Conservation (phyloP, 92 coral and sea anemone species). For the Anthopleura xanthogrammica region DNA sequence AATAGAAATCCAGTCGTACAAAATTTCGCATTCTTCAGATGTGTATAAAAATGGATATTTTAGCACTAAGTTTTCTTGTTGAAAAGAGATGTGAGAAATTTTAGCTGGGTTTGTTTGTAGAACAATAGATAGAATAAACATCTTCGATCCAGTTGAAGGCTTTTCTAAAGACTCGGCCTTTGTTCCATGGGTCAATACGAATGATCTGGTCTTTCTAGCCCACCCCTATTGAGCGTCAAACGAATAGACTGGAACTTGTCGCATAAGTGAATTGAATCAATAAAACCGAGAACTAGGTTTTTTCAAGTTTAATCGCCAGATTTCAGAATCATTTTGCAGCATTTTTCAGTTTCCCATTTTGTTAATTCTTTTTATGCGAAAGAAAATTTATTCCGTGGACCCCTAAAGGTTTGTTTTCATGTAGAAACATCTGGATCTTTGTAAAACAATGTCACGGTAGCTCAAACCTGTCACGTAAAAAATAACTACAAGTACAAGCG, state of each 20-base stretch:
- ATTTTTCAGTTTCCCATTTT: no score
- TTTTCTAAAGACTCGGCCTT: not conserved
- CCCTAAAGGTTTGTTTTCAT: no score
- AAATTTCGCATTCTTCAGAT: not conserved
- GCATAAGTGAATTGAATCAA: not conserved
- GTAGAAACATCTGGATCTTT: no score
- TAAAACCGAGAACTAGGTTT: not conserved
- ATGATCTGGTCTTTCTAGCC: not conserved
- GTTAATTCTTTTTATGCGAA: no score
- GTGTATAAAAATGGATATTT: no score
- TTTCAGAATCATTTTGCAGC: no score
- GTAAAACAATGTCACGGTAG: no score
- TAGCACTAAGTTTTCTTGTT: not conserved
- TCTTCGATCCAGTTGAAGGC: not conserved
- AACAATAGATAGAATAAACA: not conserved
- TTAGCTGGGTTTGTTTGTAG: not conserved
- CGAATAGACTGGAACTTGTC: not conserved
- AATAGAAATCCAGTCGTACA: no score
- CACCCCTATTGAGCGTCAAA: not conserved
- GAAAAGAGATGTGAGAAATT: not conserved
- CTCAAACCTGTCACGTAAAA: no score
- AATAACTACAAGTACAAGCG: no score
- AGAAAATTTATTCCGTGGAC: no score
- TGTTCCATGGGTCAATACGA: not conserved
- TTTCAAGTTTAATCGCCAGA: no score